Evolutionary conservation across 2,888 invertebrate genomes (phyloP), one percentile per base, ranked within the genome.

Genomic region (Eutolmus rufibarbis): DNA sequence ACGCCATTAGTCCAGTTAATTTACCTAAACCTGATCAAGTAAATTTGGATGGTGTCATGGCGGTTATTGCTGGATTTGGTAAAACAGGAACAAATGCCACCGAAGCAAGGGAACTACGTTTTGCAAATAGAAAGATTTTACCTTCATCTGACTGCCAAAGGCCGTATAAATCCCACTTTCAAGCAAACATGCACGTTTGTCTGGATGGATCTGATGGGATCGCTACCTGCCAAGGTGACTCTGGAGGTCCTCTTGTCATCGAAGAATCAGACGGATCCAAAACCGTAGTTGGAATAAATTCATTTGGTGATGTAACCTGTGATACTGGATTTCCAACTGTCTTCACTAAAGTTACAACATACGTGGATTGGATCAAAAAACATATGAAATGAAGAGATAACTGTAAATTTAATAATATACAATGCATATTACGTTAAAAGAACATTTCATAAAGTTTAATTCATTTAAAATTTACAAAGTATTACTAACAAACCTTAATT

Each of bases 211-310:
- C 89, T 76, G 89, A 89, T 7, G 91, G 92, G 37, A 91, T 90
- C 87, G 92, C 93, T 56, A 92, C 92, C 51, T 91, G 90, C 90
- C 91, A 89, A 74, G 92, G 92, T 5, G 87, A 87, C 9, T 91
- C 91, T 87, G 93, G 92, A 56, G 92, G 92, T 40, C 89, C 91
- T 16, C 77, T 89, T 51, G 89, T 89, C 66, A 89, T 91, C 5
- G 81, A 79, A 2, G 89, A 87, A 34, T 87, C 19, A 19, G 78
- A 78, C n/a, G 78, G 78, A 78, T 46, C 78, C 7, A 40, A 78
- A n/a, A 43, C 43, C 9, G 19, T 78, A 0, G 28, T 78, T 16
- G 78, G 78, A 23, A 19, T 78, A n/a, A 78, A 43, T 8, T 78
- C 78, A 43, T 78, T 23, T 43, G 78, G 40, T 0, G n/a, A 19